Conservation (phyloP, 2,797 vertebrate species). For the Gambelia wislizenii region DNA sequence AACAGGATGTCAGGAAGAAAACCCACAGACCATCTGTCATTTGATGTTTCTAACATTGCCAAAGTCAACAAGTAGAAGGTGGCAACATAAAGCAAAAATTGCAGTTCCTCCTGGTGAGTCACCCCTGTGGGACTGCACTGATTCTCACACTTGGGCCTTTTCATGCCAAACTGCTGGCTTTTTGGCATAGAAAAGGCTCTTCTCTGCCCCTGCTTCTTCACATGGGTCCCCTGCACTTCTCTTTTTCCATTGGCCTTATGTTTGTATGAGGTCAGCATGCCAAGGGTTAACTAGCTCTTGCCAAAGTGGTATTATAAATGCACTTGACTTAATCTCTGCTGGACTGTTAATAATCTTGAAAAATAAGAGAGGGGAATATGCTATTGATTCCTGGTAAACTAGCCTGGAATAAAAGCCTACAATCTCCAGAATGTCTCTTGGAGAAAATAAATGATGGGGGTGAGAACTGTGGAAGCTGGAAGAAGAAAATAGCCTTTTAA, state of each 20-base stretch:
- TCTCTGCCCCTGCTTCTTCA: neutral
- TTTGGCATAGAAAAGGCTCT: neutral
- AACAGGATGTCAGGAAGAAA: neutral
- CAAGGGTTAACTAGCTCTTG: neutral
- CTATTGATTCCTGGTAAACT: conserved; percentile 6
- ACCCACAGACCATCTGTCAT: neutral
- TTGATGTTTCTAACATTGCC: neutral
- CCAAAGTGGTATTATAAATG: neutral
- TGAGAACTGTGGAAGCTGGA: neutral
- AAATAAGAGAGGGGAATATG: neutral
- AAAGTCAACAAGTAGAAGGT: neutral
- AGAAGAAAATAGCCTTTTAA: no score
- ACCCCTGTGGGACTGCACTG: neutral
- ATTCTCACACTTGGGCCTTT: neutral
- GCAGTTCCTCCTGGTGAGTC: neutral
- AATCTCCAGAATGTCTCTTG: neutral
- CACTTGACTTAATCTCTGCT: neutral
- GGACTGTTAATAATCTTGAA: neutral
- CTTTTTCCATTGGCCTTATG: neutral
- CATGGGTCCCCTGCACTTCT: neutral
- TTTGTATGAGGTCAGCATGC: neutral
- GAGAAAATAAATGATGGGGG: neutral
- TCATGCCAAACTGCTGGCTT: neutral
- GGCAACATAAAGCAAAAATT: neutral
- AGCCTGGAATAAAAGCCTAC: neutral